Evolutionary conservation across 1,140 invertebrate species (phyloP), one percentile per base, ranked within the genome.

Genomic region (Drosophila parabipectinata): DNA sequence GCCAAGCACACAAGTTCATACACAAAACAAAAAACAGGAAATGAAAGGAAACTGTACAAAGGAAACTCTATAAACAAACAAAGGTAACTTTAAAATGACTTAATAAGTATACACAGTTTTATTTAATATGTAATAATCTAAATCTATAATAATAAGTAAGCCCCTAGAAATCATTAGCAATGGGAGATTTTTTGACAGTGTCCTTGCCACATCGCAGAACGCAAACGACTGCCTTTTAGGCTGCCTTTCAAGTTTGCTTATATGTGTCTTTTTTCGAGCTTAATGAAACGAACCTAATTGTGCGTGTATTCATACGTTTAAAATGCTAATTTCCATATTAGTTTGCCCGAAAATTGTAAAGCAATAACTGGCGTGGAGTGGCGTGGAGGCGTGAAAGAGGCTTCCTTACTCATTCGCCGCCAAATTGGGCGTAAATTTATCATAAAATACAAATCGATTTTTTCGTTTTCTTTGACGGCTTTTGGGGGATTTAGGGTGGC

Each of bases 311-410:
- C 79, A 87, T 82, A 88, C 83, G 83, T 77, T 88, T 82, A 88
- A 88, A 88, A 88, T 88, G 83, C 83, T 88, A 88, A 88, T 88
- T 88, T 88, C 75, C 71, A 88, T 88, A 79, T 88, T 83, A 85
- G 82, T 85, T 85, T 78, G 67, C 69, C 34, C 44, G 18, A 54
- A 63, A 74, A 69, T 78, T 69, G 60, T 56, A 80, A 73, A 77
- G 73, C 62, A 77, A 71, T 71, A 77, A 54, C 53, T 37, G 39
- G 34, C 28, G 28, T 9, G 37, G 34, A 15, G 9, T 1, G n/a
- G n/a, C 10, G 12, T 15, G 24, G 3, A 30, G 30, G 24, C 21
- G 21, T 21, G 21, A 3, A 21, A 3, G 21, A 21, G 8, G 26
- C 1, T 2, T 0, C 12, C 21, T 14, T 4, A 28, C 67, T 48